Percentiles rank a stretch among this genome's conserved stretches.
phyloP scores from a whole-genome alignment of 2,113 vertebrate genomes.

The Megaceryle maxima region DNA sequence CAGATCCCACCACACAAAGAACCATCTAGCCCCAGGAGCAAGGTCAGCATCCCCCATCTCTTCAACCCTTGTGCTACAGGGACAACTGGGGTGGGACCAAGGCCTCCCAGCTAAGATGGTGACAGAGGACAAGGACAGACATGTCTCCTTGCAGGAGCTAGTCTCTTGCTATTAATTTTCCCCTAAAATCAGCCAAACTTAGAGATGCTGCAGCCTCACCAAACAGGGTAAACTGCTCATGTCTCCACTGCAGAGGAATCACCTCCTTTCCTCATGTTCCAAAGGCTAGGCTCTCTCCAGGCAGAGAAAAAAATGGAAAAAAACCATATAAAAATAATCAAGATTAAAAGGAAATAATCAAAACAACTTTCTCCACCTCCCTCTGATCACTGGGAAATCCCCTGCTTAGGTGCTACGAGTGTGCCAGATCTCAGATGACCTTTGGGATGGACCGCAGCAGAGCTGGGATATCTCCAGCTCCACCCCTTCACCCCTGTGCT shows the following conservation, averaged over 20 bases:
- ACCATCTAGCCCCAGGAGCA: neutral
- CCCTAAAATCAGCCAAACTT: neutral
- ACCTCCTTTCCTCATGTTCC: neutral
- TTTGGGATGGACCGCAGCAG: accelerated
- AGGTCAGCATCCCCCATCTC: neutral
- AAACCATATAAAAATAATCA: neutral
- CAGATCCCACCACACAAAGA: neutral
- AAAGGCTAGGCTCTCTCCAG: neutral
- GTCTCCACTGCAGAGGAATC: neutral
- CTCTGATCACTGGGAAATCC: neutral
- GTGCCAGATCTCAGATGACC: neutral
- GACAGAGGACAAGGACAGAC: neutral
- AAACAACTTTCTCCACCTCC: neutral
- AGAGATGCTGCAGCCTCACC: neutral
- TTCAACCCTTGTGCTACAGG: neutral
- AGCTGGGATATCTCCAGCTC: neutral
- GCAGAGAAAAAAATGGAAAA: neutral
- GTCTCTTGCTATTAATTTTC: neutral
- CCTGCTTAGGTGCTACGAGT: neutral
- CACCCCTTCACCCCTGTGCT: neutral
- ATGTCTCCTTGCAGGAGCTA: accelerated
- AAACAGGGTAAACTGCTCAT: neutral
- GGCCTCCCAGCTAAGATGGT: neutral
- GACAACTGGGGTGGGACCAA: neutral
- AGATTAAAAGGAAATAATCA: neutral